Evolutionary conservation across 1,140 invertebrate species (phyloP).

Genomic region (Macrosteles quadrilineatus): DNA sequence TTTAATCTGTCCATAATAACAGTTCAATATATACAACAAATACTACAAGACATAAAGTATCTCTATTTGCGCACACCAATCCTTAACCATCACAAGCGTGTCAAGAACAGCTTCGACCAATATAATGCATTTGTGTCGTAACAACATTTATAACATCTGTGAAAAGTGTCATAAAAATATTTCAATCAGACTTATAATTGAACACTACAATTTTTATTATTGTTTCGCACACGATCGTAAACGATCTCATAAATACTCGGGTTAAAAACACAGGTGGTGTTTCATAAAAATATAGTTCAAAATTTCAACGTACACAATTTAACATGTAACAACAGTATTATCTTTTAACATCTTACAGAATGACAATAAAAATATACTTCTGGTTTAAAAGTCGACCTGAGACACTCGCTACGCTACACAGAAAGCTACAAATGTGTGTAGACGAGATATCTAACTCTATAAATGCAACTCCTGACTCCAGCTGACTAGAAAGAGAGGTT

Average conservation of each 20-base stretch:
- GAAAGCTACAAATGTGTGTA: too few species aligned
- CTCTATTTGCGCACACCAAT: conserved; percentile 2
- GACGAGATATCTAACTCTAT: not conserved
- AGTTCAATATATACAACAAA: conserved; percentile 19
- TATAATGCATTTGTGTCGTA: too few species aligned
- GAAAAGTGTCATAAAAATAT: conserved; percentile 3
- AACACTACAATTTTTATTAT: conserved; percentile 17
- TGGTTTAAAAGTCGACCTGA: too few species aligned
- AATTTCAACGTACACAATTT: too few species aligned
- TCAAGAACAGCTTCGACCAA: not conserved
- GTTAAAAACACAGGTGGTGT: too few species aligned
- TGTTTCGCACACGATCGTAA: too few species aligned
- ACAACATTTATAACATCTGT: not conserved
- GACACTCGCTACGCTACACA: too few species aligned
- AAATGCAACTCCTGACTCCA: conserved; percentile 6
- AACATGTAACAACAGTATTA: too few species aligned
- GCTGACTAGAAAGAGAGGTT: conserved; percentile 8
- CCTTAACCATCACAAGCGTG: not conserved
- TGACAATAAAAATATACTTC: too few species aligned
- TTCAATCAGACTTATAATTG: conserved; percentile 19
- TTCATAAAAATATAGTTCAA: too few species aligned
- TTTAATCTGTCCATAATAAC: conserved; percentile 24
- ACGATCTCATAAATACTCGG: too few species aligned
- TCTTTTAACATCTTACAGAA: too few species aligned
- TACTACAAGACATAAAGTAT: conserved; percentile 22